These are phyloP conservation scores for Mormyrus hasselquistii DNA, from an alignment of 2,797 vertebrate genomes.

Conservation along the genomic window DNA sequence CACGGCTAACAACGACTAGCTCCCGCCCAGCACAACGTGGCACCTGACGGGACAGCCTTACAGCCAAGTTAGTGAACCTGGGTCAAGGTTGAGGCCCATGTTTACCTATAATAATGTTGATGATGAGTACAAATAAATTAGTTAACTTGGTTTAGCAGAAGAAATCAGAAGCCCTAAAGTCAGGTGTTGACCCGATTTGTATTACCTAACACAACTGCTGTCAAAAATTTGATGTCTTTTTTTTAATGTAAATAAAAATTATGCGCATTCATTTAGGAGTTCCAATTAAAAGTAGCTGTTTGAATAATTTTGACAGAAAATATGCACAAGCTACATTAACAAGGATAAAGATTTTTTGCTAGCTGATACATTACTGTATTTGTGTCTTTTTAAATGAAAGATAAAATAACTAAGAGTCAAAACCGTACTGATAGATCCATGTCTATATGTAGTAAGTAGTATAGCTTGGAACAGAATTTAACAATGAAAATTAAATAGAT, in stretches of 20 bases:
- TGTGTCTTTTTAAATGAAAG: background rate
- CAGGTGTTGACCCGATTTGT: background rate
- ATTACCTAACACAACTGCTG: background rate
- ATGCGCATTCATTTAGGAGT: background rate
- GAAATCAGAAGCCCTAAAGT: background rate
- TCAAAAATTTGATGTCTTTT: slow-evolving; percentile 3
- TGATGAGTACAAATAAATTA: slow-evolving; percentile 8
- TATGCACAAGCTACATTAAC: background rate
- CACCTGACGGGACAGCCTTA: slow-evolving; percentile 55
- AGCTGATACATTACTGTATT: background rate
- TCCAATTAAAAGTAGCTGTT: background rate
- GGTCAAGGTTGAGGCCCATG: background rate
- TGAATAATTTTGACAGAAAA: background rate
- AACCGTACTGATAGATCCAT: background rate
- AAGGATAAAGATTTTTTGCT: background rate
- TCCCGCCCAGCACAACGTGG: slow-evolving; percentile 55
- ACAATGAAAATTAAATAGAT: background rate
- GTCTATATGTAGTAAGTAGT: background rate
- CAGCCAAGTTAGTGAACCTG: slow-evolving; percentile 14
- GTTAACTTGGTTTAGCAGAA: background rate
- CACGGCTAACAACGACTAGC: slow-evolving; percentile 57
- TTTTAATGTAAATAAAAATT: background rate
- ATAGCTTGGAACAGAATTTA: background rate
- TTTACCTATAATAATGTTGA: background rate
- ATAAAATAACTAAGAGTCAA: background rate